Base-by-base conservation (phyloP, 2,797 vertebrate species). In the Fistularia tabacaria region DNA sequence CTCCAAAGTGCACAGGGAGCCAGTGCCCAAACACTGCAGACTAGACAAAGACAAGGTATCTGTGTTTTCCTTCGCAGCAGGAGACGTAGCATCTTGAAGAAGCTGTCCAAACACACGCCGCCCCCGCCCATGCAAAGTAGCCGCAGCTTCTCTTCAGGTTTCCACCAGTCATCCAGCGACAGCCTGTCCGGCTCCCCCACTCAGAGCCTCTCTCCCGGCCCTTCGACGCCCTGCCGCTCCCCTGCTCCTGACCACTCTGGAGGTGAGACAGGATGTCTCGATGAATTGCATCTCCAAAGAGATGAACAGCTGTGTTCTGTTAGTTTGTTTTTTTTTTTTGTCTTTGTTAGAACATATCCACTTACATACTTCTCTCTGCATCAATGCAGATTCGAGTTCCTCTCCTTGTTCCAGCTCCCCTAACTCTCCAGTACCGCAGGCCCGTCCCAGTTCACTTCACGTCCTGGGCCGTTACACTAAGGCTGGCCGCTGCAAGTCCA, bases 381-480 rank as follows among this genome's bases (percentile, higher is more conserved):
- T 51, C 55, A 9, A 13, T 52, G 7, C 86, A 96, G 94, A 95
- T 69, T 85, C 92, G 0, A 88, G 91, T 67, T 92, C 87, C 5
- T 96, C 95, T 25, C 94, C 95, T 0, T 91, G 89, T 77, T 94
- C 94, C 80, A 97, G 95, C 86, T 93, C 92, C 38, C 95, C 95
- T 0, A 94, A 92, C 14, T 96, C 95, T 0, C 95, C 95, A 0
- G 88, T 93, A 0, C 91, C 92, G 1, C 94, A 95, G 71, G 84
- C 93, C 51, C 92, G 95, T 5, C 95, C 95, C 59, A 96, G 93
- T 77, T 95, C 95, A 9, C 85, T 97, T 38, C 94, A 96, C 0
- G 94, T 95, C 49, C 69, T 96, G 64, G 93, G 91, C 7, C 93
- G 91, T 0, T 94, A 93, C 71, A 89, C 88, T 73, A 95, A 95